phyloP scores from a whole-genome alignment of 2,888 invertebrate species.

The Noctua janthe region DNA sequence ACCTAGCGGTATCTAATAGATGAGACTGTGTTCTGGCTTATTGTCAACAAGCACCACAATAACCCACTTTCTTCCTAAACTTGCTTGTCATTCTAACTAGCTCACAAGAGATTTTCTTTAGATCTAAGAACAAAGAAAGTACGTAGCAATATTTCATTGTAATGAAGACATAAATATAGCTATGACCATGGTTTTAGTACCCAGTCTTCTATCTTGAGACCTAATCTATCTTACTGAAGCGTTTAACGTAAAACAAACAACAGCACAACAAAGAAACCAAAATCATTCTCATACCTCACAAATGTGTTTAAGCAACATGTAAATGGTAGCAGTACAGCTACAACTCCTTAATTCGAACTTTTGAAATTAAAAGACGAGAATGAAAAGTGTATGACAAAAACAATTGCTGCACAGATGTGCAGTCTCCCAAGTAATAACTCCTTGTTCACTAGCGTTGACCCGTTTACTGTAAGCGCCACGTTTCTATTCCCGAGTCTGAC shows the following conservation, averaged over 20 bases:
- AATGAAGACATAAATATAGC: slow-evolving; percentile 14
- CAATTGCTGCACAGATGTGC: slow-evolving; percentile 57
- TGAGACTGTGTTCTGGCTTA: slow-evolving; percentile 44
- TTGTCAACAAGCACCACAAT: slow-evolving; percentile 54
- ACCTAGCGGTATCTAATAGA: slow-evolving; percentile 56
- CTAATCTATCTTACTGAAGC: not conserved
- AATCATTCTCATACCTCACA: not conserved
- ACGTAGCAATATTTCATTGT: slow-evolving; percentile 29
- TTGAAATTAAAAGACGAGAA: slow-evolving; percentile 20
- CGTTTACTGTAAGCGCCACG: slow-evolving; percentile 69
- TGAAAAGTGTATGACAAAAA: slow-evolving; percentile 26
- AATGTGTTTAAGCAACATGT: slow-evolving; percentile 14
- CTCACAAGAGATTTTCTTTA: slow-evolving; percentile 51
- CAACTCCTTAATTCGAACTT: slow-evolving; percentile 14
- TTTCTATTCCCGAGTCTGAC: slow-evolving; percentile 72
- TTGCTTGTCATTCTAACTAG: slow-evolving; percentile 58
- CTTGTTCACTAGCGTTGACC: slow-evolving; percentile 67
- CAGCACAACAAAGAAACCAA: not conserved
- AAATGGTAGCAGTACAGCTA: slow-evolving; percentile 8
- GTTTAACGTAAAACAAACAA: not conserved
- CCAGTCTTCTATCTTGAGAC: not conserved
- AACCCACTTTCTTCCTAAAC: slow-evolving; percentile 60
- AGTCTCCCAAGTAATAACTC: slow-evolving; percentile 51
- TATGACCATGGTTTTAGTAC: slow-evolving; percentile 3
- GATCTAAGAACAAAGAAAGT: slow-evolving; percentile 44